Evolutionary conservation across 2,797 vertebrate species (phyloP).

Genomic region (Chaetophractus vellerosus): DNA sequence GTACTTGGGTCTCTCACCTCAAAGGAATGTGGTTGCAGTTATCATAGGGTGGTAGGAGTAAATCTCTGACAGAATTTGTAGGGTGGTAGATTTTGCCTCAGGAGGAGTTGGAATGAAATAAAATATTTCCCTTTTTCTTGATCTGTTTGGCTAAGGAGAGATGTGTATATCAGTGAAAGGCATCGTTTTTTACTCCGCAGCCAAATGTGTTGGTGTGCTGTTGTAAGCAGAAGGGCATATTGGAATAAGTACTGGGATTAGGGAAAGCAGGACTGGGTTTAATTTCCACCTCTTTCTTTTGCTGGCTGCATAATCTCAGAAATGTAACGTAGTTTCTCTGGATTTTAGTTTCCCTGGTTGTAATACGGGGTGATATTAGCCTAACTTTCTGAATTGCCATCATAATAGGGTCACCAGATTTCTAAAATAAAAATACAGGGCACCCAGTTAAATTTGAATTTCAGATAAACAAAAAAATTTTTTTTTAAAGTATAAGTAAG

Average conservation of each 20-base stretch:
- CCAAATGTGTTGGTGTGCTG: too few species aligned
- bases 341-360: background rate
- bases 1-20: background rate
- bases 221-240: rapidly evolving
- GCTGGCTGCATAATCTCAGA: background rate
- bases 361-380: background rate
- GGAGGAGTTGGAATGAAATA: background rate
- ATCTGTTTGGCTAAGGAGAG: constrained; percentile 22
- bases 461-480: background rate
- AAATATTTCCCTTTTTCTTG: background rate
- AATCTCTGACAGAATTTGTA: background rate
- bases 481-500: background rate
- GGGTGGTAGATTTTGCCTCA: background rate
- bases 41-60: background rate
- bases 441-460: constrained; percentile 13
- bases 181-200: background rate
- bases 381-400: background rate
- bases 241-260: background rate
- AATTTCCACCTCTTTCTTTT: background rate
- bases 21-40: background rate
- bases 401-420: background rate
- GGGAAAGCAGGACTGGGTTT: background rate
- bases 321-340: background rate
- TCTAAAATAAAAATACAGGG: background rate
- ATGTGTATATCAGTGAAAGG: background rate